phyloP scores from a whole-genome alignment of 2,113 vertebrate species.

The Manacus vitellinus region DNA sequence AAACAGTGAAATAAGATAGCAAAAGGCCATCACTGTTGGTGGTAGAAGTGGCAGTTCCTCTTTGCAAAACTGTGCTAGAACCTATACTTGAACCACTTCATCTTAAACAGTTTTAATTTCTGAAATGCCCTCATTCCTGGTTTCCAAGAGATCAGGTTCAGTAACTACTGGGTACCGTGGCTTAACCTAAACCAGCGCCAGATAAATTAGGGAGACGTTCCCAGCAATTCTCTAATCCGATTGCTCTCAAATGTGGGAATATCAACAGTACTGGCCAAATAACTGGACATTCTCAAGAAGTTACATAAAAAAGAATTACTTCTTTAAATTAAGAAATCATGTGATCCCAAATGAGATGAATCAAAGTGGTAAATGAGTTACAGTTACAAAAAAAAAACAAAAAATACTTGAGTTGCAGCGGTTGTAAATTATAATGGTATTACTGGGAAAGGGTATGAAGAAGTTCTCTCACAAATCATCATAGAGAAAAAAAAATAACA shows the following conservation, averaged over 20 bases:
- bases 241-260: not conserved
- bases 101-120: not conserved
- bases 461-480: not conserved
- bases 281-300: not conserved
- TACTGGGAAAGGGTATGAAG: not conserved
- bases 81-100: not conserved
- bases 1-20: constrained; percentile 12
- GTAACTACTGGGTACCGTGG: not conserved
- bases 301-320: not conserved
- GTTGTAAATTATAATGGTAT: not conserved
- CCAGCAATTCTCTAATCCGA: not conserved
- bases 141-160: not conserved
- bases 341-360: not conserved
- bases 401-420: not conserved
- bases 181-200: not conserved
- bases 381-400: not conserved
- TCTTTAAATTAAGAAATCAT: not conserved
- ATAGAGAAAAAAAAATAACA: not conserved
- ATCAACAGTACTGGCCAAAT: not conserved
- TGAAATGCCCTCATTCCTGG: not conserved
- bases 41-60: not conserved
- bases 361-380: not conserved
- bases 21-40: not conserved
- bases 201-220: not conserved
- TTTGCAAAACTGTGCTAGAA: not conserved